Percentiles rank a stretch among this genome's conserved stretches.
phyloP scores from a whole-genome alignment of 2,888 invertebrate species.

The Salpingus planirostris region DNA sequence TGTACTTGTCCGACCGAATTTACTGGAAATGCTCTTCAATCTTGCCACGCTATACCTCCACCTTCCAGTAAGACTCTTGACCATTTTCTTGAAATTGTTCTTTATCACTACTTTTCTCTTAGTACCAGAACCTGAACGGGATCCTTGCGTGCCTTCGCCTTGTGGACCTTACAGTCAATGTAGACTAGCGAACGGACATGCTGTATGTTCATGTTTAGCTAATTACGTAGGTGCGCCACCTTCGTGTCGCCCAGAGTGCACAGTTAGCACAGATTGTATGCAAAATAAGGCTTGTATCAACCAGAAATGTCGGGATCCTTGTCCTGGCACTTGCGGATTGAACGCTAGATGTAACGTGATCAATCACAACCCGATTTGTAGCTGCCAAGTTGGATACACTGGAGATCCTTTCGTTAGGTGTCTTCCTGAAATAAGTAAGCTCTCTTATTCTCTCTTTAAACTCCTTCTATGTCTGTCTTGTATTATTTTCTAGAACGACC shows the following conservation, averaged over 20 bases:
- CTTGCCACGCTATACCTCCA: slow-evolving; percentile 56
- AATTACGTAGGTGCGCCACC: slow-evolving; percentile 72
- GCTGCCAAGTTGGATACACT: slow-evolving; percentile 62
- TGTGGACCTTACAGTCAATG: slow-evolving; percentile 78
- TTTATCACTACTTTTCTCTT: slow-evolving; percentile 12
- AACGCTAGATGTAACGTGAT: slow-evolving; percentile 75
- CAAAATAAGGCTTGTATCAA: slow-evolving; percentile 72
- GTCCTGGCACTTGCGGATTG: slow-evolving; percentile 72
- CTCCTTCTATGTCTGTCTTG: slow-evolving; percentile 6
- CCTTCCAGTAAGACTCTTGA: slow-evolving; percentile 34
- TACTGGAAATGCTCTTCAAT: slow-evolving; percentile 68
- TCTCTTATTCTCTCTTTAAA: slow-evolving; percentile 1
- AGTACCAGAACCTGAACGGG: slow-evolving; percentile 34
- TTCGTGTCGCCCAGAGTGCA: slow-evolving; percentile 71
- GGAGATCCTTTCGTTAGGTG: slow-evolving; percentile 80
- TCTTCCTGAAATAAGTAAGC: slow-evolving; percentile 58
- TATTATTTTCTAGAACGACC: slow-evolving; percentile 44
- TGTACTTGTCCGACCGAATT: slow-evolving; percentile 66
- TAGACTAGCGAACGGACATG: slow-evolving; percentile 60
- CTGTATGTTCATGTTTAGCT: slow-evolving; percentile 71
- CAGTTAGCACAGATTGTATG: slow-evolving; percentile 73
- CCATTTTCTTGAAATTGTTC: slow-evolving; percentile 6
- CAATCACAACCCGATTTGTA: slow-evolving; percentile 80
- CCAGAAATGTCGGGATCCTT: slow-evolving; percentile 74
- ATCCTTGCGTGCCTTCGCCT: slow-evolving; percentile 60